A percentile compares a stretch with the other conserved stretches of the same genome.
Evolutionary conservation across 2,888 invertebrate genomes (phyloP).

Genomic region (Tiphia femorata): DNA sequence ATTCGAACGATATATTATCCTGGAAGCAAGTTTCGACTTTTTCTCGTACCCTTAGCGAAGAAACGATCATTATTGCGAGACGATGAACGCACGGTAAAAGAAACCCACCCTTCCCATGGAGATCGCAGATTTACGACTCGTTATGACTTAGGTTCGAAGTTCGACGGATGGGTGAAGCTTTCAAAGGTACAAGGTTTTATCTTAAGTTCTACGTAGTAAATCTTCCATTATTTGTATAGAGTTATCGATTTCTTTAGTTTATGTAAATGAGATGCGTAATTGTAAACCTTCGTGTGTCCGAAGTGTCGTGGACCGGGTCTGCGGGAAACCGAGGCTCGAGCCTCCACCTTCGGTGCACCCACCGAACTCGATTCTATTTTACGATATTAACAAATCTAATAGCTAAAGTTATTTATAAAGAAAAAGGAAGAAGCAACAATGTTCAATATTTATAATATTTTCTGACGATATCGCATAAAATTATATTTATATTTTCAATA

Average conservation of each 20-base stretch:
- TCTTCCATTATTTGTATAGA: neutral
- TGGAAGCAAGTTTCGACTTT: too few relatives aligned
- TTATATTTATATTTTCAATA: slow-evolving; percentile 61
- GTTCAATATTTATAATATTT: slow-evolving; percentile 59
- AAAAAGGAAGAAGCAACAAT: too few relatives aligned
- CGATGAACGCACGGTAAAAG: too few relatives aligned
- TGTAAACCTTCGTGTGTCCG: slow-evolving; percentile 10
- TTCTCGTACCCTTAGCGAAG: too few relatives aligned
- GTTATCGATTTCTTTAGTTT: slow-evolving; percentile 4
- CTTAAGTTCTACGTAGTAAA: neutral
- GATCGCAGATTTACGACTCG: neutral
- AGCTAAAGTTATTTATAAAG: slow-evolving; percentile 45
- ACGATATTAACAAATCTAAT: slow-evolving; percentile 17
- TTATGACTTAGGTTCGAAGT: neutral
- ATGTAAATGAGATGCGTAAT: too few relatives aligned
- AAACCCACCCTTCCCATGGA: too few relatives aligned
- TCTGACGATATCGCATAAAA: slow-evolving; percentile 56
- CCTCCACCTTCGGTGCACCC: slow-evolving; percentile 26
- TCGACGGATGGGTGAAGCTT: neutral
- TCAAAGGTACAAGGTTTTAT: slow-evolving; percentile 15
- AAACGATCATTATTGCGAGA: too few relatives aligned
- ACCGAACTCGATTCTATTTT: slow-evolving; percentile 33
- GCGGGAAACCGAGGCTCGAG: neutral
- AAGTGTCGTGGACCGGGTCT: slow-evolving; percentile 12
- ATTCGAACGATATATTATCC: too few relatives aligned